These are phyloP conservation scores for Desmodus rotundus DNA, from an alignment of 2,113 vertebrate genomes.

Conservation along the genomic window DNA sequence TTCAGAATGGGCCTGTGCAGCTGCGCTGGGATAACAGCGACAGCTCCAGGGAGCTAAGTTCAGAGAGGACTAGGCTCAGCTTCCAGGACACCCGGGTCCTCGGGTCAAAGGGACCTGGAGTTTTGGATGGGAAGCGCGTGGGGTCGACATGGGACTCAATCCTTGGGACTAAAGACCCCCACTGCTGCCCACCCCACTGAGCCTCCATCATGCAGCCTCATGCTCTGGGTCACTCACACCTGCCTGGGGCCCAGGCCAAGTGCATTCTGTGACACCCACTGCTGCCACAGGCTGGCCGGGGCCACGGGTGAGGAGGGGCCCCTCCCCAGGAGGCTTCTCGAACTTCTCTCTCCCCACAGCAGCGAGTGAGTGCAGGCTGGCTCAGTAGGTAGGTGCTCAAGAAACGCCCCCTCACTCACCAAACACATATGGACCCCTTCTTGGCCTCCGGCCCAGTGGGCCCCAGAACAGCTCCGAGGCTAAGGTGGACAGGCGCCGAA, in stretches of 20 bases:
- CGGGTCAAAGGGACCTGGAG: neutral
- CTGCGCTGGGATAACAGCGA: rapidly evolving
- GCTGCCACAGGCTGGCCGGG: neutral
- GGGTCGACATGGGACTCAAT: neutral
- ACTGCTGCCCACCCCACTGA: too few relatives aligned
- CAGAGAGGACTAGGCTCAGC: neutral
- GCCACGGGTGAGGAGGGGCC: neutral
- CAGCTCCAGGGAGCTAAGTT: neutral
- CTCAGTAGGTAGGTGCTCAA: neutral
- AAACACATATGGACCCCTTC: rapidly evolving
- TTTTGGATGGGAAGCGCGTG: neutral
- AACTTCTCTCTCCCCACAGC: neutral
- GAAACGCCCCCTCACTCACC: neutral
- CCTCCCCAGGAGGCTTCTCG: neutral
- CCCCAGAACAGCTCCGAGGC: neutral
- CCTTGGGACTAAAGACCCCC: neutral
- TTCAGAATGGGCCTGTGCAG: neutral
- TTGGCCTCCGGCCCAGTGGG: neutral
- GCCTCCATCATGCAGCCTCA: neutral
- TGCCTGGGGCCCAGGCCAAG: neutral
- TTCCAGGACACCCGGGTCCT: neutral
- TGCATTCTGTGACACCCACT: neutral
- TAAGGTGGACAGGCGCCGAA: neutral
- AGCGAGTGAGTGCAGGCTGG: neutral
- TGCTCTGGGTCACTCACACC: neutral